These are phyloP conservation scores for Cyphomyrmex costatus DNA, from an alignment of 1,140 invertebrate species.

Conservation along the genomic window DNA sequence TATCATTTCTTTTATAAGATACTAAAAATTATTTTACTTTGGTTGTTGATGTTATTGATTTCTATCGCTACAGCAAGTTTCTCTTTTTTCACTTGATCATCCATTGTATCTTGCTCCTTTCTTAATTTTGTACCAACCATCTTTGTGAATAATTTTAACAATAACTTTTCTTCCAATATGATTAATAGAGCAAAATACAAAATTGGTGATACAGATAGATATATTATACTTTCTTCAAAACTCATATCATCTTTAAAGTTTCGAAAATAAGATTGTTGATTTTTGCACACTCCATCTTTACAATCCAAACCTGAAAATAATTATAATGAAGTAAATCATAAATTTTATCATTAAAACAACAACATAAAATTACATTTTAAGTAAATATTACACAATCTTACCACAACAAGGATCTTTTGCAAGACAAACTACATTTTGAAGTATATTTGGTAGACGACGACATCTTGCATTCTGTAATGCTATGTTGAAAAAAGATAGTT, in stretches of 20 bases:
- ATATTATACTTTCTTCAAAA: conserved; percentile 80
- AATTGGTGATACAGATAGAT: conserved; percentile 77
- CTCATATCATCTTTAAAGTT: conserved; percentile 75
- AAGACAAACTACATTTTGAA: conserved; percentile 75
- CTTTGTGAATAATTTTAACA: conserved; percentile 72
- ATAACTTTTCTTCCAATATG: conserved; percentile 79
- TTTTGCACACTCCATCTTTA: conserved; percentile 78
- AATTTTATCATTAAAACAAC: conserved; percentile 12
- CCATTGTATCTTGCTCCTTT: conserved; percentile 64
- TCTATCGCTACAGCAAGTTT: conserved; percentile 80
- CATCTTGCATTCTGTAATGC: conserved; percentile 82
- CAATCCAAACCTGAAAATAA: conserved; percentile 78
- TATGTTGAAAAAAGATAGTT: conserved; percentile 78
- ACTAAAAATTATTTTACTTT: conserved; percentile 64
- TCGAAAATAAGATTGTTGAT: conserved; percentile 78
- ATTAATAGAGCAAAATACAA: conserved; percentile 81
- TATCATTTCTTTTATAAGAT: conserved; percentile 27
- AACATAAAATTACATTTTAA: conserved; percentile 28
- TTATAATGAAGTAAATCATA: conserved; percentile 45
- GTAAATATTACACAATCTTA: conserved; percentile 62
- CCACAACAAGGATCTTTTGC: conserved; percentile 77
- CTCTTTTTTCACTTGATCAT: conserved; percentile 84
- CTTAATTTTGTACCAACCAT: conserved; percentile 71
- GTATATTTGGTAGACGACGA: conserved; percentile 78
- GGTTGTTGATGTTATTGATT: conserved; percentile 76